A percentile compares a stretch with the other conserved stretches of the same genome.
Evolutionary conservation across 2,888 invertebrate genomes (phyloP).

Genomic region (Panopea generosa): DNA sequence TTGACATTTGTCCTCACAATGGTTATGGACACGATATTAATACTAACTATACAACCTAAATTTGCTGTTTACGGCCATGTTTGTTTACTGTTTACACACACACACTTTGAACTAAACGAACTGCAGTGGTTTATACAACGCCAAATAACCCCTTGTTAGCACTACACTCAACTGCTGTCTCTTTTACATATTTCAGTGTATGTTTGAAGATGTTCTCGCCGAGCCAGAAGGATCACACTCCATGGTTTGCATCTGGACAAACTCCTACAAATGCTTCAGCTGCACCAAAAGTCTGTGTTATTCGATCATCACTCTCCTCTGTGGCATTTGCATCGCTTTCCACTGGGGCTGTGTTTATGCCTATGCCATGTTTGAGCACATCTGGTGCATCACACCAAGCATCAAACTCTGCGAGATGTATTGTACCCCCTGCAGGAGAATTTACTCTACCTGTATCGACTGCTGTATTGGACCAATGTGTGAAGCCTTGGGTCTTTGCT

Average conservation of each 20-base stretch:
- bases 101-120: too few species aligned
- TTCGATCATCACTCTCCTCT: conserved; percentile 88
- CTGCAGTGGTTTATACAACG: too few species aligned
- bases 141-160: too few species aligned
- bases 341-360: conserved; percentile 85
- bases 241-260: conserved; percentile 90
- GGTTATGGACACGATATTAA: too few species aligned
- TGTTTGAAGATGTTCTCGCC: conserved; percentile 76
- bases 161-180: too few species aligned
- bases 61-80: too few species aligned
- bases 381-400: conserved; percentile 91
- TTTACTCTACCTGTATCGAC: conserved; percentile 87
- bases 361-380: conserved; percentile 88
- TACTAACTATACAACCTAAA: too few species aligned
- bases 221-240: conserved; percentile 77
- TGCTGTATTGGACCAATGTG: conserved; percentile 88
- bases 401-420: conserved; percentile 89
- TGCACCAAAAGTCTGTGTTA: conserved; percentile 90
- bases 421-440: conserved; percentile 72
- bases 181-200: conserved; percentile 66
- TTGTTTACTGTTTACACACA: too few species aligned
- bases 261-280: conserved; percentile 88
- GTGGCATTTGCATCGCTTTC: conserved; percentile 89
- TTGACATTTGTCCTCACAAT: too few species aligned
- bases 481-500: conserved; percentile 85